Evolutionary conservation across 2,888 invertebrate genomes (phyloP).

Genomic region (Priocnemis perturbator): DNA sequence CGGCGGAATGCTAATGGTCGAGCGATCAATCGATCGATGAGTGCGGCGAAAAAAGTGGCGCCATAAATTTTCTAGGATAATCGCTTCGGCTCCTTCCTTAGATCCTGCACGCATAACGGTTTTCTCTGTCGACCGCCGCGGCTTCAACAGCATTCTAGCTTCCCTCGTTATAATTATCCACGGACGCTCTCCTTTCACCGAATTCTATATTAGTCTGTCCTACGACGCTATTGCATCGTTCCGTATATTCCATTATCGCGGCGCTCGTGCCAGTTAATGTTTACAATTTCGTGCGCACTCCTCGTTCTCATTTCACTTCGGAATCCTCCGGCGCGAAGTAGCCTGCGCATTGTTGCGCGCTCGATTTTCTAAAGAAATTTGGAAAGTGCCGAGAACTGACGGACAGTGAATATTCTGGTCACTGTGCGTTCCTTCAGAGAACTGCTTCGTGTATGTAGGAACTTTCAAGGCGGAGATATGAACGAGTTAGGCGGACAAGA

Average conservation of each 20-base stretch:
- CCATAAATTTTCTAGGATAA: conserved; percentile 8
- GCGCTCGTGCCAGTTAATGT: too few relatives aligned
- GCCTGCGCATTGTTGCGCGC: too few relatives aligned
- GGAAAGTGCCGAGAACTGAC: too few relatives aligned
- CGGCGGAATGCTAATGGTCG: background rate
- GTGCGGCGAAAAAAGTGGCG: background rate
- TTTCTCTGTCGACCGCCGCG: background rate
- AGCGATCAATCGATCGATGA: background rate
- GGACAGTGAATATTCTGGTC: too few relatives aligned
- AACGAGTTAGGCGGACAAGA: background rate
- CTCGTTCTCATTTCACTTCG: too few relatives aligned
- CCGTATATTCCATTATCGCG: background rate
- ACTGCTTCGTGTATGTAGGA: too few relatives aligned
- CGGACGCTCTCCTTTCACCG: conserved; percentile 11
- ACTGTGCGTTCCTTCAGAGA: too few relatives aligned
- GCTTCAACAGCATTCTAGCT: background rate
- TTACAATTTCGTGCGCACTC: too few relatives aligned
- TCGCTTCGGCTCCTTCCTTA: background rate
- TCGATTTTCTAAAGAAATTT: too few relatives aligned
- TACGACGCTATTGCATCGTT: background rate
- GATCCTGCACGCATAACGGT: background rate
- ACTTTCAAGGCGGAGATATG: background rate
- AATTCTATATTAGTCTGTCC: background rate
- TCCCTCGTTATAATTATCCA: background rate
- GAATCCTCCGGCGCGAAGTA: too few relatives aligned